Conservation (phyloP, 2,888 invertebrate species). For the Myathropa florea region DNA sequence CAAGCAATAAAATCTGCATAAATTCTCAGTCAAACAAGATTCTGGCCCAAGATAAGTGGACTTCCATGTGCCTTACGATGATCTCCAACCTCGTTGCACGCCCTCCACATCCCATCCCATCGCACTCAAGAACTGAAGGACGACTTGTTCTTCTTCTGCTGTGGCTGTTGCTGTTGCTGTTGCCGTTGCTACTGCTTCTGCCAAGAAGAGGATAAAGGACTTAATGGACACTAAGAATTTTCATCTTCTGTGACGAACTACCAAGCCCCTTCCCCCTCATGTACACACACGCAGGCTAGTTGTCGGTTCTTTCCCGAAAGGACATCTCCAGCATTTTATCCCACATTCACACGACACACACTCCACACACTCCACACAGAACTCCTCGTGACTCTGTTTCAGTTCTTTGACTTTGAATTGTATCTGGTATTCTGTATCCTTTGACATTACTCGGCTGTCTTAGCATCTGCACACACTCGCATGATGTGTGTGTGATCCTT, state of each 20-base stretch:
- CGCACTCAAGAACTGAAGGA: background rate
- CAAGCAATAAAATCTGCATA: slow-evolving; percentile 29
- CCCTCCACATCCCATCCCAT: background rate
- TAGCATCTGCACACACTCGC: slow-evolving; percentile 47
- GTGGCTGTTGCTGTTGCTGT: background rate
- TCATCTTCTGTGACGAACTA: slow-evolving; percentile 59
- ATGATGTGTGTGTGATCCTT: slow-evolving; percentile 62
- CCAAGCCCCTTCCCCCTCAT: background rate
- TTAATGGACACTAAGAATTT: slow-evolving; percentile 67
- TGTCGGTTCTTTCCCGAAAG: background rate
- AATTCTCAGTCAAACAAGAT: slow-evolving; percentile 40
- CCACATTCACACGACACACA: slow-evolving; percentile 15
- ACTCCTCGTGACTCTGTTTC: background rate
- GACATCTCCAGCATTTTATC: slow-evolving; percentile 11
- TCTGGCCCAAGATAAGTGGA: slow-evolving; percentile 53
- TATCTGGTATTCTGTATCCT: slow-evolving; percentile 66
- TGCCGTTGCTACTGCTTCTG: slow-evolving; percentile 5
- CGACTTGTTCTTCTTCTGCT: background rate
- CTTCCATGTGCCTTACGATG: slow-evolving; percentile 53
- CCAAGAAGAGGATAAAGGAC: slow-evolving; percentile 54
- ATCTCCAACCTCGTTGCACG: slow-evolving; percentile 31
- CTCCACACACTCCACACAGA: background rate
- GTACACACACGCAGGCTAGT: background rate
- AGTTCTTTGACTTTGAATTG: slow-evolving; percentile 68
- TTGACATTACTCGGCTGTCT: slow-evolving; percentile 65